A percentile compares a stretch with the other conserved stretches of the same genome.
These are phyloP conservation scores for Origma solitaria DNA, from an alignment of 2,113 vertebrate species.

Conservation along the genomic window DNA sequence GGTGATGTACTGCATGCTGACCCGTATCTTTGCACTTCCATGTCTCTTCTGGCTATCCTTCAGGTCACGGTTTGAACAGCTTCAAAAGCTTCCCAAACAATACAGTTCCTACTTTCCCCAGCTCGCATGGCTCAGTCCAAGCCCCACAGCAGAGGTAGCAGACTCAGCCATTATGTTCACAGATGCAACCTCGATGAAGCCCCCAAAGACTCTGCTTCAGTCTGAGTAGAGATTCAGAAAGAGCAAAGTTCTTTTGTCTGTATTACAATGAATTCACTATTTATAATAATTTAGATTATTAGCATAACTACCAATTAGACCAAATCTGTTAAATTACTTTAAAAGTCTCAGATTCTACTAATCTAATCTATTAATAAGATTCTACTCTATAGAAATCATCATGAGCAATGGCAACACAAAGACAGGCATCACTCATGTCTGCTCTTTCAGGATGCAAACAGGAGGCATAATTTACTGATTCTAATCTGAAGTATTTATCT, in stretches of 20 bases:
- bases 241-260: not conserved
- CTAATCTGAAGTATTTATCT: not conserved
- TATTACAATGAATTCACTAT: not conserved
- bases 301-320: not conserved
- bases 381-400: not conserved
- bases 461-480: not conserved
- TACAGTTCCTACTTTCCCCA: not conserved
- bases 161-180: not conserved
- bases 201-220: not conserved
- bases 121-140: not conserved
- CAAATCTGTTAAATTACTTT: not conserved
- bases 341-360: not conserved
- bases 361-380: not conserved
- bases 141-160: not conserved
- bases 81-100: not conserved
- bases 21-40: accelerated
- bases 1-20: not conserved
- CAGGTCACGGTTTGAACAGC: not conserved
- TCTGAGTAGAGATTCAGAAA: not conserved
- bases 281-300: not conserved
- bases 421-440: not conserved
- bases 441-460: not conserved
- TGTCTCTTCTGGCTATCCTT: not conserved
- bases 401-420: not conserved
- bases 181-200: not conserved